phyloP scores from a whole-genome alignment of 2,113 vertebrate species.

The Paracanthobrama guichenoti region DNA sequence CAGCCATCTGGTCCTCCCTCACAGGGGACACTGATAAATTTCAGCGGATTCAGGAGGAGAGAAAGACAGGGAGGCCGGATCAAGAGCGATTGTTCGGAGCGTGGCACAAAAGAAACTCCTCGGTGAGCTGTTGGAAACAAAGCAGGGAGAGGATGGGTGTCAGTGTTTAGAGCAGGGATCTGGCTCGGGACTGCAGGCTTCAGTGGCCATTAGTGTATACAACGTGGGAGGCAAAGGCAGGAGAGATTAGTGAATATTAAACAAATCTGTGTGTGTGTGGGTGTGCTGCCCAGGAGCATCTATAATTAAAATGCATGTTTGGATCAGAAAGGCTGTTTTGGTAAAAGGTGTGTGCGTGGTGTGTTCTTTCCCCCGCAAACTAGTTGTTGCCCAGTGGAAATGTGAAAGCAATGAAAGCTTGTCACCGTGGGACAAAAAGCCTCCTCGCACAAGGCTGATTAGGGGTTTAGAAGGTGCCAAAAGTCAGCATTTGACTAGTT shows the following conservation, averaged over 20 bases:
- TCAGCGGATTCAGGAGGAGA: slow-evolving; percentile 29
- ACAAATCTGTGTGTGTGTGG: slow-evolving; percentile 24
- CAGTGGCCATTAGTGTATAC: slow-evolving; percentile 38
- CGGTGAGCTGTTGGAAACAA: slow-evolving; percentile 45
- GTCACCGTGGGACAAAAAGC: slow-evolving; percentile 1
- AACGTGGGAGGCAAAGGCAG: slow-evolving; percentile 15
- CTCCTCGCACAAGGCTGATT: background rate
- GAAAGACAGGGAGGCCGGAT: slow-evolving; percentile 44
- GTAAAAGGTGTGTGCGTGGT: slow-evolving; percentile 14
- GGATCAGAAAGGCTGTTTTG: slow-evolving; percentile 28
- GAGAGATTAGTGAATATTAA: slow-evolving; percentile 41
- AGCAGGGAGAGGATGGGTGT: slow-evolving; percentile 51
- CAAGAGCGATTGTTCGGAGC: slow-evolving; percentile 42
- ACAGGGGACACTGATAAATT: slow-evolving; percentile 43
- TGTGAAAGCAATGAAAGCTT: slow-evolving; percentile 14
- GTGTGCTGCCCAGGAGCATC: slow-evolving; percentile 10
- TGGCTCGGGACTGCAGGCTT: slow-evolving; percentile 40
- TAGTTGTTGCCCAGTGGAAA: slow-evolving; percentile 25
- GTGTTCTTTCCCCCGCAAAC: background rate
- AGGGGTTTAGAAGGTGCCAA: background rate
- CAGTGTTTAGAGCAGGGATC: slow-evolving; percentile 33
- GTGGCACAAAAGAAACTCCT: slow-evolving; percentile 49
- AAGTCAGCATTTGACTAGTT: slow-evolving; percentile 12
- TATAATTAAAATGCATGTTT: slow-evolving; percentile 36
- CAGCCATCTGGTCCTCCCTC: slow-evolving; percentile 56